Conservation (phyloP, 2,888 invertebrate genomes). For the Chironomus riparius region DNA sequence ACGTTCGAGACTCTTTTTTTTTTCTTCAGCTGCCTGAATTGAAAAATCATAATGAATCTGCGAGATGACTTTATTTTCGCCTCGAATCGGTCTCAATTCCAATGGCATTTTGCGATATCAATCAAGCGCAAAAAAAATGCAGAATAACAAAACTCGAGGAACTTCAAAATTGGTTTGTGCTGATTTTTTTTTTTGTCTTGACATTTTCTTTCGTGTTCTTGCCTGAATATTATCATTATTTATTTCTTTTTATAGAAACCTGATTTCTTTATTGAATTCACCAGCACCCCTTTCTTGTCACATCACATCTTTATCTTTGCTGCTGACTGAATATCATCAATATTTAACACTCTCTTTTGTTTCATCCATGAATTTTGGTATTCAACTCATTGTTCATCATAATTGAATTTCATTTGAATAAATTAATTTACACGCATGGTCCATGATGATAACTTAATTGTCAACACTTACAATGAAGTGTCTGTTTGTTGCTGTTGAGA, state of each 20-base stretch:
- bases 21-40: constrained; percentile 11
- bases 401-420: too few species aligned
- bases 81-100: constrained; percentile 4
- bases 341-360: background rate
- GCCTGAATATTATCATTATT: background rate
- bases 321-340: background rate
- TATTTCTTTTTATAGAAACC: background rate
- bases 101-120: constrained; percentile 12
- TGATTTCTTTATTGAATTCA: background rate
- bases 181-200: background rate
- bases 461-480: too few species aligned
- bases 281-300: background rate
- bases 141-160: background rate
- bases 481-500: too few species aligned
- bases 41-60: constrained; percentile 19
- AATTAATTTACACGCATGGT: too few species aligned
- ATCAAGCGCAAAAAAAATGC: constrained; percentile 15
- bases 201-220: background rate
- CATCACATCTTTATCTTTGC: background rate
- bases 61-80: constrained; percentile 26
- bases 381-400: too few species aligned
- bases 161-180: constrained; percentile 7
- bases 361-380: background rate
- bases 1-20: background rate
- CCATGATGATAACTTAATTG: too few species aligned